Evolutionary conservation across 1,140 invertebrate species (phyloP).

Genomic region (Dufourea novaeangliae): DNA sequence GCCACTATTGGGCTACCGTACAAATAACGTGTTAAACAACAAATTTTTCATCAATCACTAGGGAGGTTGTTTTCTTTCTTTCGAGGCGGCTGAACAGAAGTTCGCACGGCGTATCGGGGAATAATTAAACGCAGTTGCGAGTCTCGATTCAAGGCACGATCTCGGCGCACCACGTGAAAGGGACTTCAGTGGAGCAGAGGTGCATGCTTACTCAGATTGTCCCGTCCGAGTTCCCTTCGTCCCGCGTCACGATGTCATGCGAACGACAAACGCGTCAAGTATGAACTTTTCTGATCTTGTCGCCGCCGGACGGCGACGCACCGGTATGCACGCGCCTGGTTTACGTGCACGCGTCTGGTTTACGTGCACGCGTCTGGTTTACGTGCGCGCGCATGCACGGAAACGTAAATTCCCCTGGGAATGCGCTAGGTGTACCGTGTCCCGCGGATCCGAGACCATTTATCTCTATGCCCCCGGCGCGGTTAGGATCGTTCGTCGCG

Average conservation of each 20-base stretch:
- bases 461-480: not conserved
- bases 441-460: not conserved
- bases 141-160: conserved; percentile 49
- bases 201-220: not conserved
- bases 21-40: too few relatives aligned
- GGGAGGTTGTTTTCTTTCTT: too few relatives aligned
- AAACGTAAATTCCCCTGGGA: conserved; percentile 35
- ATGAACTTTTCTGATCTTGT: too few relatives aligned
- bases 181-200: conserved; percentile 39
- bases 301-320: conserved; percentile 27
- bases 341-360: conserved; percentile 30
- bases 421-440: conserved; percentile 32
- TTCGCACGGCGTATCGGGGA: not conserved
- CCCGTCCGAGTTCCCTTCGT: not conserved
- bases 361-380: not conserved
- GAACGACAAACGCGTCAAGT: conserved; percentile 45
- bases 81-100: too few relatives aligned
- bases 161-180: conserved; percentile 16
- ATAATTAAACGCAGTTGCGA: conserved; percentile 20
- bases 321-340: conserved; percentile 24
- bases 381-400: not conserved
- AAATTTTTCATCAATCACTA: too few relatives aligned
- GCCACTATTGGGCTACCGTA: too few relatives aligned
- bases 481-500: conserved; percentile 4
- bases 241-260: conserved; percentile 7